These are phyloP conservation scores for Drosophila testacea DNA, from an alignment of 2,888 invertebrate genomes.

Conservation along the genomic window DNA sequence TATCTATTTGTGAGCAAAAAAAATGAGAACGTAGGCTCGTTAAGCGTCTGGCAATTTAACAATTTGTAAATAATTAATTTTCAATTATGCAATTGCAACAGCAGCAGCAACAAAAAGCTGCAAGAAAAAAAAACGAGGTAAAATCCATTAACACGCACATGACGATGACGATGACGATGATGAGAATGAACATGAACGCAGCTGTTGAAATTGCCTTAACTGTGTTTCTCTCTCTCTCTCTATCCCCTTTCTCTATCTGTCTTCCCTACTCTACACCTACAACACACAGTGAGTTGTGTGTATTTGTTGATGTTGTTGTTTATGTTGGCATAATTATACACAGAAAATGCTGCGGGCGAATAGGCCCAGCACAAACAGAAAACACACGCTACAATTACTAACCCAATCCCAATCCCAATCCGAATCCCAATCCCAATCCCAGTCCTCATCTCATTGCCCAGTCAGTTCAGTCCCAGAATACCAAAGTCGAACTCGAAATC, in stretches of 20 bases:
- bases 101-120: slow-evolving; percentile 16
- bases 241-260: neutral
- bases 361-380: slow-evolving; percentile 39
- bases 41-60: slow-evolving; percentile 66
- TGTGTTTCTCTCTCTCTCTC: neutral
- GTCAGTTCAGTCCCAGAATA: neutral
- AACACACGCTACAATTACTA: slow-evolving; percentile 39
- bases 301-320: slow-evolving; percentile 48
- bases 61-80: slow-evolving; percentile 79
- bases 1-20: neutral
- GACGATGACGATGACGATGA: slow-evolving; percentile 24
- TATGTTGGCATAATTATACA: slow-evolving; percentile 63
- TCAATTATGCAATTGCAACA: slow-evolving; percentile 70
- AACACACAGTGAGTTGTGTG: neutral
- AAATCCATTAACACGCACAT: slow-evolving; percentile 70
- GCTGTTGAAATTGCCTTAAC: slow-evolving; percentile 42
- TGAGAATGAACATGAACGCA: slow-evolving; percentile 24
- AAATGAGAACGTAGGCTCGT: slow-evolving; percentile 21
- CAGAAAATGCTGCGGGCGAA: slow-evolving; percentile 56
- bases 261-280: too few species aligned
- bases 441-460: neutral
- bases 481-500: neutral
- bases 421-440: neutral
- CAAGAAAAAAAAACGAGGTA: slow-evolving; percentile 32
- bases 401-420: slow-evolving; percentile 7